These are phyloP conservation scores for Selene dorsalis DNA, from an alignment of 2,797 vertebrate genomes.

Conservation along the genomic window DNA sequence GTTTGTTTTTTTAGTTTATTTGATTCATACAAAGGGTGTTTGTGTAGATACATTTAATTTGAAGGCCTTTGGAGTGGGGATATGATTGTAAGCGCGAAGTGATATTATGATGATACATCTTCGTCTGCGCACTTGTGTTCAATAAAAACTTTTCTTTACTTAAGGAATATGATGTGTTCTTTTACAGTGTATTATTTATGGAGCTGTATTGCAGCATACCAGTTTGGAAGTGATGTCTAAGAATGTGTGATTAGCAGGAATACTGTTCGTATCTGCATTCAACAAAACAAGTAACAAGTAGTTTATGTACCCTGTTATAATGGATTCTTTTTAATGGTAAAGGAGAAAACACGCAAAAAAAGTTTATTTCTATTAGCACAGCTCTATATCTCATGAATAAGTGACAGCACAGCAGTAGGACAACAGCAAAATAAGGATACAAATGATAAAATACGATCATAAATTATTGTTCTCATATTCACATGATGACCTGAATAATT, in stretches of 20 bases:
- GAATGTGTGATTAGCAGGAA: background rate
- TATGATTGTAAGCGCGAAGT: background rate
- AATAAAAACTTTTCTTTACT: constrained; percentile 36
- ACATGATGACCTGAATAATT: background rate
- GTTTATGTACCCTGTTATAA: background rate
- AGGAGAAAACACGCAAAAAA: background rate
- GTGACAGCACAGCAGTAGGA: background rate
- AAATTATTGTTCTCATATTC: background rate
- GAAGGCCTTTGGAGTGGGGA: background rate
- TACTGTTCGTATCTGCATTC: background rate
- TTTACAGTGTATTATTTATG: background rate
- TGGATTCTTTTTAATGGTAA: background rate
- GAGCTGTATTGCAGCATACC: background rate
- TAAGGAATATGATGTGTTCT: background rate
- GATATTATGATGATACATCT: background rate
- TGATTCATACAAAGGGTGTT: background rate
- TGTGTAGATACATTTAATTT: background rate
- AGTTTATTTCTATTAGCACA: background rate
- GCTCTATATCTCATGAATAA: background rate
- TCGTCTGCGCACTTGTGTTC: background rate
- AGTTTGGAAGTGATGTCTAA: background rate
- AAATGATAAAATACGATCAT: background rate
- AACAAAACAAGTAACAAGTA: background rate
- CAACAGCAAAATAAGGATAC: too few species aligned
- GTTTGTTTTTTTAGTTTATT: background rate